Conservation (phyloP, 1,140 invertebrate species). For the Olivierus martensii region DNA sequence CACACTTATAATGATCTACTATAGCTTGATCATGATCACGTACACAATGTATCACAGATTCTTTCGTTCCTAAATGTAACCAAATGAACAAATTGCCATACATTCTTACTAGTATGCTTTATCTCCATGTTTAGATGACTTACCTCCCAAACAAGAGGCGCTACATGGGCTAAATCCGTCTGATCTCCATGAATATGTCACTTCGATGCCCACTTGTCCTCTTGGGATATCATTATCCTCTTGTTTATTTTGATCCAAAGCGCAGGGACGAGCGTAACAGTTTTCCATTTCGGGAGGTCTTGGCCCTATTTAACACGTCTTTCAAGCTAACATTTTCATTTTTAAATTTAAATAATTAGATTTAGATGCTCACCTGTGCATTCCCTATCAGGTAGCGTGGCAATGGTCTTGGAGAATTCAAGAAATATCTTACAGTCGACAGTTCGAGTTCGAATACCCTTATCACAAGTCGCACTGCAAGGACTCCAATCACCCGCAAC, state of each 20-base stretch:
- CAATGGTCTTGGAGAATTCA: conserved; percentile 72
- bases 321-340: no score
- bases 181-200: conserved; percentile 34
- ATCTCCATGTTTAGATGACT: background rate
- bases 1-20: conserved; percentile 68
- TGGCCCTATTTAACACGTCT: conserved; percentile 35
- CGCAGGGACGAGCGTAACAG: conserved; percentile 61
- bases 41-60: conserved; percentile 81
- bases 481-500: conserved; percentile 66
- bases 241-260: conserved; percentile 22
- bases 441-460: conserved; percentile 60
- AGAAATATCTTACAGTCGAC: conserved; percentile 88
- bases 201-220: conserved; percentile 15
- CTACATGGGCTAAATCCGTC: conserved; percentile 68
- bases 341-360: background rate
- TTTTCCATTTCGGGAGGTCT: conserved; percentile 64
- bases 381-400: conserved; percentile 69
- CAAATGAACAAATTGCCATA: no score
- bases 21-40: conserved; percentile 68
- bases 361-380: conserved; percentile 40
- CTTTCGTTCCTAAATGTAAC: conserved; percentile 23
- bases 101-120: background rate
- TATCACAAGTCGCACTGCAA: conserved; percentile 78
- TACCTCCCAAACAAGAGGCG: conserved; percentile 77
- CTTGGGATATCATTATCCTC: conserved; percentile 1